phyloP scores from a whole-genome alignment of 2,113 vertebrate genomes.

The Apodemus sylvaticus region DNA sequence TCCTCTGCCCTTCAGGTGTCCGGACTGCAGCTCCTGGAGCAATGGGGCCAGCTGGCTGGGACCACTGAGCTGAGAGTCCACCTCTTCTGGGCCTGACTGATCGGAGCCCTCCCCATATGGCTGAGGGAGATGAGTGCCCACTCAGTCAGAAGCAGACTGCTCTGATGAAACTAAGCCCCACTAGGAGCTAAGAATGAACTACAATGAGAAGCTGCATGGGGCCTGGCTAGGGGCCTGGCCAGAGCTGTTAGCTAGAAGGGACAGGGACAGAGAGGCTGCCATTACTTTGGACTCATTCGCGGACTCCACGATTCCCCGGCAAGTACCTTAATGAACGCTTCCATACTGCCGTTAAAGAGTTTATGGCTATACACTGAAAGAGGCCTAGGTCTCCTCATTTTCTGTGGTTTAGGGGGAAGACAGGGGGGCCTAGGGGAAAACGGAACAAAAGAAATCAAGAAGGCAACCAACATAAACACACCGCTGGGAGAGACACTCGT shows the following conservation, averaged over 20 bases:
- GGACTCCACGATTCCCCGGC: conserved; percentile 86
- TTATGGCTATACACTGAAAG: conserved; percentile 99
- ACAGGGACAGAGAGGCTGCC: conserved; percentile 81
- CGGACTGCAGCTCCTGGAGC: not conserved
- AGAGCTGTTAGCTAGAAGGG: conserved; percentile 50
- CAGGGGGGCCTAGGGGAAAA: conserved; percentile 96
- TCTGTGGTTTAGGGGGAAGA: conserved; percentile 99
- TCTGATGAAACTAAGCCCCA: not conserved
- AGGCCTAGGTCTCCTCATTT: conserved; percentile 99
- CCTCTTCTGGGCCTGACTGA: not conserved
- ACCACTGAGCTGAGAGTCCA: not conserved
- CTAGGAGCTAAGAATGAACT: conserved; percentile 28
- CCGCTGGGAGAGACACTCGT: conserved; percentile 75
- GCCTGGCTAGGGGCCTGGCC: conserved; percentile 16
- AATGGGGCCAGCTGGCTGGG: not conserved
- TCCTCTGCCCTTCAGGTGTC: not conserved
- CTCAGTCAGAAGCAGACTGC: not conserved
- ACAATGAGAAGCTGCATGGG: not conserved
- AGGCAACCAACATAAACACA: conserved; percentile 84
- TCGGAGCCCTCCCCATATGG: not conserved
- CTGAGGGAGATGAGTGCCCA: not conserved
- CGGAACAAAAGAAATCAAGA: conserved; percentile 88
- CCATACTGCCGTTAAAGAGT: conserved; percentile 99
- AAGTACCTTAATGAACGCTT: conserved; percentile 99
- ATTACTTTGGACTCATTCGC: conserved; percentile 86